Base-by-base conservation (phyloP, 2,888 invertebrate genomes). In the Diploptera punctata region DNA sequence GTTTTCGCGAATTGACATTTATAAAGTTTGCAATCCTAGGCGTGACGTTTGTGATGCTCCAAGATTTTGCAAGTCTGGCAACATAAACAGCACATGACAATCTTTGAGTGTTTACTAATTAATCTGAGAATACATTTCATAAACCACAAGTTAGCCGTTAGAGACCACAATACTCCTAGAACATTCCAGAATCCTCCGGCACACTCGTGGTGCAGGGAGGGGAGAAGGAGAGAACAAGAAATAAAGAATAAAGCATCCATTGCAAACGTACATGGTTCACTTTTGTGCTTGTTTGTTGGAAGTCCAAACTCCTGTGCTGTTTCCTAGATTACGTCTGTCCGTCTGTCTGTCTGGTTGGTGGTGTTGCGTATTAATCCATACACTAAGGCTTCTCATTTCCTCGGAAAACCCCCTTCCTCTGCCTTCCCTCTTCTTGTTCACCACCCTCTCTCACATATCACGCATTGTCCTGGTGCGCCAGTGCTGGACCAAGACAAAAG, bases 281-380 rank as follows among this genome's bases (percentile, higher is more conserved):
- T 57, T 57, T 57, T 57, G 57, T 57, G n/a, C 57, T 57, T 57
- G 31, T 24, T 47, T 47, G 47, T 47, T 47, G 18, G 47, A 13
- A 7, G 9, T n/a, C 24, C 57, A 29, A 57, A 57, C 57, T 29
- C n/a, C 57, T 57, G 31, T 18, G 68, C 68, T 57, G 57, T 57
- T 68, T 57, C 57, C 57, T 68, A 68, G 68, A 68, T 68, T 57
- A 68, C 68, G 68, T 68, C 67, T 67, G 68, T 54, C 52, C 57
- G 68, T 57, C 29, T 57, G 26, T 57, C 1, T 57, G 57, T 26
- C 29, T 57, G 29, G 29, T n/a, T 54, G 33, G 38, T 26, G 68
- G 68, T 68, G 68, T 68, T 68, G 68, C 57, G 68, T 68, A 68
- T 68, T 68, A 68, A 68, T 68, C 68, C 68, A 68, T 57, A 68